Evolutionary conservation across 2,888 invertebrate species (phyloP).

Genomic region (Geophilus truncorum): DNA sequence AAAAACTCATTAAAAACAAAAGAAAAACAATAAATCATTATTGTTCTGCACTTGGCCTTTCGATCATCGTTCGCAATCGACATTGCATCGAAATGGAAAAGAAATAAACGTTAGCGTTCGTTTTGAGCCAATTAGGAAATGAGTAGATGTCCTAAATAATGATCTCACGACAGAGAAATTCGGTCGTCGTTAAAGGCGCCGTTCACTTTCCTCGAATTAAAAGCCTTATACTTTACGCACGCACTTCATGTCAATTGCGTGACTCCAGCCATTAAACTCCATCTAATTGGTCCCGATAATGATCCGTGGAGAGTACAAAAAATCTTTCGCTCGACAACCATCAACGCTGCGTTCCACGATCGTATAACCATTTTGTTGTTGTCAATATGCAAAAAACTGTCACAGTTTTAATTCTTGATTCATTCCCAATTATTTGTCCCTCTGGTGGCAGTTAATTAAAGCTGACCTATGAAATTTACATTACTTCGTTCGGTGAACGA

Average conservation of each 20-base stretch:
- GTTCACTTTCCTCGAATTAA: neutral
- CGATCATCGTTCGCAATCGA: no score
- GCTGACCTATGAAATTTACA: no score
- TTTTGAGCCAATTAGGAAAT: neutral
- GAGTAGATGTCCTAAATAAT: neutral
- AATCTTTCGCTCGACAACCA: neutral
- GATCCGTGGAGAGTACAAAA: neutral
- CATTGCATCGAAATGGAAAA: neutral
- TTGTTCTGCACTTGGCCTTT: no score
- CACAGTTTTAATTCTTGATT: no score
- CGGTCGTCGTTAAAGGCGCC: neutral
- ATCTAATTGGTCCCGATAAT: neutral
- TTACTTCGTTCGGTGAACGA: no score
- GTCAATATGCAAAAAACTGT: no score
- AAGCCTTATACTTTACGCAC: neutral
- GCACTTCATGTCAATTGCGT: neutral
- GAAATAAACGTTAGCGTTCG: neutral
- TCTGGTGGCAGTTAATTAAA: no score
- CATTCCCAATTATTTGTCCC: no score
- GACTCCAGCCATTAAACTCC: neutral
- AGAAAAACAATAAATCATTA: no score
- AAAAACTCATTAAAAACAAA: no score
- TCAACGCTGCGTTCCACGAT: neutral
- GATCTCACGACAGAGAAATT: neutral
- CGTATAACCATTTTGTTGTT: neutral